Conservation (phyloP, 2,797 vertebrate species). For the Centroberyx gerrardi region DNA sequence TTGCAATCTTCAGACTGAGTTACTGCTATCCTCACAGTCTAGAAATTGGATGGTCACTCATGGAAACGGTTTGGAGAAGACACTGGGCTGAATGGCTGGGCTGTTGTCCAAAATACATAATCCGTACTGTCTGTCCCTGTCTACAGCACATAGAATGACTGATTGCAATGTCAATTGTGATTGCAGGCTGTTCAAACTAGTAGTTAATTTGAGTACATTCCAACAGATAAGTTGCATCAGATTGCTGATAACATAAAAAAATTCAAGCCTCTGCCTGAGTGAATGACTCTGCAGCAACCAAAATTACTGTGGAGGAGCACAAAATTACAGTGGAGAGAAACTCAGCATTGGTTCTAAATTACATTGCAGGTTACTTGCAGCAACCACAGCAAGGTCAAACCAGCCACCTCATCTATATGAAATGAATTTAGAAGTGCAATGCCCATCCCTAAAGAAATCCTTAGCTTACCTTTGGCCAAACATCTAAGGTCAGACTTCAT, state of each 20-base stretch:
- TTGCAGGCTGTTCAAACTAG: constrained; percentile 8
- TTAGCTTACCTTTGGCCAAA: constrained; percentile 9
- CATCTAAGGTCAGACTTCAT: constrained; percentile 30
- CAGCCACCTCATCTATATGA: constrained; percentile 15
- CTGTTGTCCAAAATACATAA: background rate
- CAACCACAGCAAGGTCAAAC: constrained; percentile 24
- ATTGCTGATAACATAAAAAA: constrained; percentile 16
- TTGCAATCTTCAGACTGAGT: constrained; percentile 2
- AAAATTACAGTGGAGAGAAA: background rate
- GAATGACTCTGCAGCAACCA: constrained; percentile 8
- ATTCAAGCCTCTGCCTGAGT: background rate
- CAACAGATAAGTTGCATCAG: constrained; percentile 26
- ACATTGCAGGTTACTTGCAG: constrained; percentile 29
- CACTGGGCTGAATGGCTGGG: background rate
- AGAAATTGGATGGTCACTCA: background rate
- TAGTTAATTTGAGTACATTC: constrained; percentile 8
- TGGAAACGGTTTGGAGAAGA: constrained; percentile 10
- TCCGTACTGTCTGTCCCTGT: background rate
- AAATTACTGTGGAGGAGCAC: constrained; percentile 6
- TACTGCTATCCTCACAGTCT: constrained; percentile 5
- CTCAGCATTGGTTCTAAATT: background rate
- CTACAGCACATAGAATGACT: background rate
- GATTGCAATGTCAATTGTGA: constrained; percentile 2
- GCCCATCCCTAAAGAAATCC: background rate
- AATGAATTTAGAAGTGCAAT: constrained; percentile 35